Conservation (phyloP, 2,888 invertebrate genomes). For the Cancer borealis region DNA sequence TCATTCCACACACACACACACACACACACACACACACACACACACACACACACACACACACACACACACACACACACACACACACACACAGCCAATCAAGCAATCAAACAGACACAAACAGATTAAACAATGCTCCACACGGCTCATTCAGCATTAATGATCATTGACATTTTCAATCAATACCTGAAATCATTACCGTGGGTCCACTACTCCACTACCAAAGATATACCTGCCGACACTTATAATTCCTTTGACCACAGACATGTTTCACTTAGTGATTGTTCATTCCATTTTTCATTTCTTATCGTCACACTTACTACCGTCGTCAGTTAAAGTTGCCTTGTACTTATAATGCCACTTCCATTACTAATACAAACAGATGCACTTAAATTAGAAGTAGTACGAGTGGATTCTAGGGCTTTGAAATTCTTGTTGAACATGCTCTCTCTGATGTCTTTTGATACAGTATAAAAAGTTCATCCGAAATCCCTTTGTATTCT, state of each 20-base stretch:
- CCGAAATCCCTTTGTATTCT: not conserved
- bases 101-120: not conserved
- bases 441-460: not conserved
- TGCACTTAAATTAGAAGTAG: not conserved
- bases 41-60: not conserved
- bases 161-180: not conserved
- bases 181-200: not conserved
- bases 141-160: slow-evolving; percentile 1
- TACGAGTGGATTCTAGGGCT: not conserved
- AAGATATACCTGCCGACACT: not conserved
- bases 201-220: not conserved
- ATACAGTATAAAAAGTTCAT: not conserved
- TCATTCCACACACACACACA: not conserved
- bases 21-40: not conserved
- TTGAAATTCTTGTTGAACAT: not conserved
- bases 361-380: not conserved
- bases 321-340: not conserved
- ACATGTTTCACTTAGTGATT: not conserved
- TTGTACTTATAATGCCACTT: not conserved
- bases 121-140: not conserved
- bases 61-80: not conserved
- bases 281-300: not conserved
- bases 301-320: not conserved
- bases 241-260: not conserved
- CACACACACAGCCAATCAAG: not conserved